These are phyloP conservation scores for Cantharis lateralis DNA, from an alignment of 2,888 invertebrate genomes.

Conservation along the genomic window DNA sequence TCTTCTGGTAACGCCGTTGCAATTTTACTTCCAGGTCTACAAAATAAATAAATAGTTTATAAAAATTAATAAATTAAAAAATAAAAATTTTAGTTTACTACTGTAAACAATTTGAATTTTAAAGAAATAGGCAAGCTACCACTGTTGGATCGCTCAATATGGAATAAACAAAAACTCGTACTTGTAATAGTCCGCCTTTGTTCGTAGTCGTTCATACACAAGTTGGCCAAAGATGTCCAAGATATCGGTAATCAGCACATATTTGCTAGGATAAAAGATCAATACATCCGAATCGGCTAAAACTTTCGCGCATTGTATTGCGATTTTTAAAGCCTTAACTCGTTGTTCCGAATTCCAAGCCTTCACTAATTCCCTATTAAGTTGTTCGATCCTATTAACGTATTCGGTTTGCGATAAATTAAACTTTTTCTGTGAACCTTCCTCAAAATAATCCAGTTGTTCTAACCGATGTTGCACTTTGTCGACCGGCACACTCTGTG, in stretches of 20 bases:
- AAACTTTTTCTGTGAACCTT: slow-evolving; percentile 81
- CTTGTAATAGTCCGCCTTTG: slow-evolving; percentile 71
- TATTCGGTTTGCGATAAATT: slow-evolving; percentile 90
- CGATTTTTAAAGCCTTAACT: slow-evolving; percentile 94
- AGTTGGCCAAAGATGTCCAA: slow-evolving; percentile 92
- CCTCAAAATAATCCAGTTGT: slow-evolving; percentile 94
- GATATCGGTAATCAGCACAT: slow-evolving; percentile 94
- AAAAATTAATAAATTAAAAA: too few species aligned
- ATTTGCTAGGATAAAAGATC: slow-evolving; percentile 97
- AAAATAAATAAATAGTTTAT: too few species aligned
- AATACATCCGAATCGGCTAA: slow-evolving; percentile 87
- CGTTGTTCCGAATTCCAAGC: slow-evolving; percentile 96
- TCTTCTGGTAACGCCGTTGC: slow-evolving; percentile 63
- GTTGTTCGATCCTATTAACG: slow-evolving; percentile 82
- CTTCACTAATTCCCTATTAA: slow-evolving; percentile 87
- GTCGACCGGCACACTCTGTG: slow-evolving; percentile 80
- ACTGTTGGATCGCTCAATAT: too few species aligned
- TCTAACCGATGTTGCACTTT: slow-evolving; percentile 90
- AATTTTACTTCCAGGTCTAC: slow-evolving; percentile 60
- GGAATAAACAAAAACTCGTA: slow-evolving; percentile 43
- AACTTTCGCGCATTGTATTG: slow-evolving; percentile 95
- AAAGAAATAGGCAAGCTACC: too few species aligned
- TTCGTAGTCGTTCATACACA: slow-evolving; percentile 81
- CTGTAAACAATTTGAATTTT: too few species aligned
- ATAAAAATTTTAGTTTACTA: too few species aligned